Percentiles rank a stretch among this genome's conserved stretches.
phyloP scores from a whole-genome alignment of 2,888 invertebrate species.

The Plebejus argus region DNA sequence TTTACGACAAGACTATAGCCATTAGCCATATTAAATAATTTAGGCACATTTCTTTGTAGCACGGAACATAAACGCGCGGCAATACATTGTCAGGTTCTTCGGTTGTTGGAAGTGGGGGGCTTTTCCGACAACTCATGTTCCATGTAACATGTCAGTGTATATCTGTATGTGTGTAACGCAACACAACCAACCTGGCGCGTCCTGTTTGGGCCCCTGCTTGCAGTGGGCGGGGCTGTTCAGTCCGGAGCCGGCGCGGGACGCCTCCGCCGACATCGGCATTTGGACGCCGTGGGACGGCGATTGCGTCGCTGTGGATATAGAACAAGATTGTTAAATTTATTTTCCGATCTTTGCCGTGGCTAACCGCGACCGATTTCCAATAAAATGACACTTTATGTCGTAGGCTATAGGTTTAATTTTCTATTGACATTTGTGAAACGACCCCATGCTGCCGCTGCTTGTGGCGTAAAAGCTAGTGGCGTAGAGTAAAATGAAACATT shows the following conservation, averaged over 20 bases:
- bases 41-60: not conserved
- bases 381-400: too few relatives aligned
- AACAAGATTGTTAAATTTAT: too few relatives aligned
- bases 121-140: too few relatives aligned
- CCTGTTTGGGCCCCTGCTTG: conserved; percentile 68
- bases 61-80: too few relatives aligned
- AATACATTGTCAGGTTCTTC: too few relatives aligned
- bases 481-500: too few relatives aligned
- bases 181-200: conserved; percentile 68
- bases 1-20: not conserved
- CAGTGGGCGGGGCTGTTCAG: conserved; percentile 75
- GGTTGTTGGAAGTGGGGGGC: not conserved
- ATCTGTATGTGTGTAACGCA: not conserved
- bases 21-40: not conserved
- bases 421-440: too few relatives aligned
- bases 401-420: too few relatives aligned
- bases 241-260: conserved; percentile 70
- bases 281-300: conserved; percentile 59
- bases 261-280: conserved; percentile 77
- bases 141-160: not conserved
- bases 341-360: too few relatives aligned
- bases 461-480: too few relatives aligned
- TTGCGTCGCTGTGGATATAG: conserved; percentile 58
- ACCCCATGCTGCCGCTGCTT: too few relatives aligned
- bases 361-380: too few relatives aligned